These are phyloP conservation scores for Platypus cylindrus DNA, from an alignment of 2,888 invertebrate genomes.

Conservation along the genomic window DNA sequence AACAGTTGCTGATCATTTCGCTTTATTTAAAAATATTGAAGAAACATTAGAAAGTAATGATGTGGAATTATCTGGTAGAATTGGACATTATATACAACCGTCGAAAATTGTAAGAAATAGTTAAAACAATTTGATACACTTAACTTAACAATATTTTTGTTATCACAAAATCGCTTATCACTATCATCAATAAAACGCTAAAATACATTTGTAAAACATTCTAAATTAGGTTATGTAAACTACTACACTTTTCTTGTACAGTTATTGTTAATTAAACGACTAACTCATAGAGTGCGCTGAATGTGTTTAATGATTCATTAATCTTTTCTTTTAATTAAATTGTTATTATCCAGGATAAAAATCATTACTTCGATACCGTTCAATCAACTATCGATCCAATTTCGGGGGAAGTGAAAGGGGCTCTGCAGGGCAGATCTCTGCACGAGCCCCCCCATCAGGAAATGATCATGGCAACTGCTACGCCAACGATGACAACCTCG, in stretches of 20 bases:
- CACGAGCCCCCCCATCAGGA: constrained; percentile 55
- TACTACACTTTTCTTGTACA: no score
- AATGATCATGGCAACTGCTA: constrained; percentile 37
- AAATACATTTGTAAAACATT: no score
- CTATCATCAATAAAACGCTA: no score
- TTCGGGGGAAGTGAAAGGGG: constrained; percentile 67
- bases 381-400: constrained; percentile 23
- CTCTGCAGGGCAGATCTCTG: constrained; percentile 56
- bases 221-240: no score
- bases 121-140: no score
- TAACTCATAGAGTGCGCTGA: no score
- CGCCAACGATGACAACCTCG: constrained; percentile 37
- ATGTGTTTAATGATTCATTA: no score
- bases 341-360: constrained; percentile 27
- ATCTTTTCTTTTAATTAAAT: no score
- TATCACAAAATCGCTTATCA: no score
- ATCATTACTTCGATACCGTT: constrained; percentile 27
- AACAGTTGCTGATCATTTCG: constrained; percentile 35
- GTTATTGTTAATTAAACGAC: no score
- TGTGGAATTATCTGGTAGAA: constrained; percentile 34
- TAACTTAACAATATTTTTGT: no score
- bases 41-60: constrained; percentile 38
- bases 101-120: constrained; percentile 38
- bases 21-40: constrained; percentile 43
- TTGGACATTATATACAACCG: constrained; percentile 39